Base-by-base conservation (phyloP, 2,888 invertebrate species). In the Luperina nickerlii region DNA sequence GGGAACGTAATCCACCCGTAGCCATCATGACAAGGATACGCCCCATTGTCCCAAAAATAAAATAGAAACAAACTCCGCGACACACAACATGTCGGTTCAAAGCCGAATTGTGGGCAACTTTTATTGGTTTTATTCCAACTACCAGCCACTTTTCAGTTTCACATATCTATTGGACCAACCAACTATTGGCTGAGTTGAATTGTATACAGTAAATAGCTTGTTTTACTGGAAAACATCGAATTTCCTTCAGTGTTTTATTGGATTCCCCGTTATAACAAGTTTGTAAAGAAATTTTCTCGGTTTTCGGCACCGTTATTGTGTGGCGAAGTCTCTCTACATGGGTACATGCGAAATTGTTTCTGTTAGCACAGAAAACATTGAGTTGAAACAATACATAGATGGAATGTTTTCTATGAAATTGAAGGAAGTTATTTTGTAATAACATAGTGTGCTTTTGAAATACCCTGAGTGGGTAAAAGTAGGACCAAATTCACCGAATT, bases 121-220 rank as follows among this genome's bases (percentile, higher is more conserved):
- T 95, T 95, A 96, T 96, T 96, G 94, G 89, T 91, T 95, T 93
- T 93, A 94, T 93, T 92, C 92, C 84, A 90, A 92, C 93, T 92
- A 94, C 91, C 92, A 82, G 48, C 57, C 83, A 95, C 91, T 95
- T 95, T 95, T 92, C 91, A 93, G 91, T 94, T 94, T 92, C 93
- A 92, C 92, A 93, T 93, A 94, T 95, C 94, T 94, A 93, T 94
- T 90, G 94, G 91, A 91, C 90, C 91, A 90, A 92, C 90, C 90
- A 90, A 91, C 92, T 92, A 94, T 94, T 92, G 94, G 90, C 90
- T 88, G 92, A 94, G 92, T 94, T 93, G 93, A 93, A 94, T 95
- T 94, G 95, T 94, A 90, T 92, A 92, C 92, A 92, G 94, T 94
- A 94, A 95, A 95, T 95, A 94, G 93, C 93, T 94, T 94, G 92